These are phyloP conservation scores for Micropoecilia bifurca DNA, from an alignment of 2,797 vertebrate species.

Conservation along the genomic window DNA sequence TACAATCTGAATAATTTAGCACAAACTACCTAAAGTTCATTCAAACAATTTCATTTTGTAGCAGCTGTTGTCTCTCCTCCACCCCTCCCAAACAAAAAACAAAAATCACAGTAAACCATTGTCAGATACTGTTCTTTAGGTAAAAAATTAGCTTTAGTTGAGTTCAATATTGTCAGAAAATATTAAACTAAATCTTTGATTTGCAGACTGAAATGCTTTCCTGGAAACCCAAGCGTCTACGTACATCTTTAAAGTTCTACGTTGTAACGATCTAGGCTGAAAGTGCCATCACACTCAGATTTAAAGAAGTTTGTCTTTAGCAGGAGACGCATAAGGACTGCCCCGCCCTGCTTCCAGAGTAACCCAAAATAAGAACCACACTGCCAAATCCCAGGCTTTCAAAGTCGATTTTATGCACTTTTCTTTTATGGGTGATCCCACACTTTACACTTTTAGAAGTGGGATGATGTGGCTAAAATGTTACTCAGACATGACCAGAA, in stretches of 20 bases:
- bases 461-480: slow-evolving; percentile 11
- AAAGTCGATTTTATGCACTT: slow-evolving; percentile 43
- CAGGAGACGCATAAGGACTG: neutral
- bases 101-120: neutral
- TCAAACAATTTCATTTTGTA: neutral
- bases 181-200: neutral
- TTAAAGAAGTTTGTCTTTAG: neutral
- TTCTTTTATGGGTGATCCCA: slow-evolving; percentile 39
- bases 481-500: slow-evolving; percentile 30
- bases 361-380: slow-evolving; percentile 25
- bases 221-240: neutral
- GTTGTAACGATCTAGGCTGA: neutral
- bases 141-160: neutral
- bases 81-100: neutral
- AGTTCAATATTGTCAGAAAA: neutral
- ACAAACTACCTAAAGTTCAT: neutral
- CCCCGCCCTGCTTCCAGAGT: slow-evolving; percentile 20
- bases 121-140: neutral
- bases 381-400: slow-evolving; percentile 42
- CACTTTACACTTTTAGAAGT: slow-evolving; percentile 34
- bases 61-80: neutral
- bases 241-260: neutral
- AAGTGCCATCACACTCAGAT: neutral
- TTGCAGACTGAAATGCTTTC: neutral
- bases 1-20: neutral